Evolutionary conservation across 1,140 invertebrate species (phyloP), one percentile per base, ranked within the genome.

Genomic region (Andricus grossulariae): DNA sequence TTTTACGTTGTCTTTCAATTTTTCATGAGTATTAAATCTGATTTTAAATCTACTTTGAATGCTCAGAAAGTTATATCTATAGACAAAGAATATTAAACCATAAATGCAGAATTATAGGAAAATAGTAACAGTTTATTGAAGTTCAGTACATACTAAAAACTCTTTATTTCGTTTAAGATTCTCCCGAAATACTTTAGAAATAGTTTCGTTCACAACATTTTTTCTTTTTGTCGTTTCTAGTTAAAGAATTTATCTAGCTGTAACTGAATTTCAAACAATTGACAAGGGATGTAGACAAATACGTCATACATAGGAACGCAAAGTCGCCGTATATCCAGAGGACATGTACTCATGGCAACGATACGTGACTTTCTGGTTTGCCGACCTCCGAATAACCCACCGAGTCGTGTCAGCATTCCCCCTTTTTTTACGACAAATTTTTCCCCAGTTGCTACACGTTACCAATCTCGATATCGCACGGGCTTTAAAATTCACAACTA

Each of bases 301-400:
- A 80, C 75, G 70, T 72, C 74, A 77, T 79, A 79, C 71, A 80
- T 83, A n/a, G n/a, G n/a, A n/a, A n/a, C 54, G 73, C 32, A 21
- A 50, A 45, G 15, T 10, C 18, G 76, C 66, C 71, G 75, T 82
- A 76, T 82, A 82, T 82, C 81, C 73, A 82, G 77, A 75, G 74
- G 75, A 73, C 73, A 76, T 74, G 76, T 76, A 76, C 78, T 81
- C 76, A 15, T 70, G 55, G 60, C 76, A 74, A 74, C 79, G 66
- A 76, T 74, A 83, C 82, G 82, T 83, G 82, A 83, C 82, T 81
- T 83, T 81, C 80, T 80, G 78, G 72, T 76, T 83, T 77, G 75
- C 79, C 74, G 75, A 76, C 75, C 52, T 78, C 76, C 70, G 74
- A 78, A 81, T 81, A 81, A 76, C 70, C 25, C 15, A 11, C 32